These are phyloP conservation scores for Linnaemya tessellans DNA, from an alignment of 2,888 invertebrate species.

Conservation along the genomic window DNA sequence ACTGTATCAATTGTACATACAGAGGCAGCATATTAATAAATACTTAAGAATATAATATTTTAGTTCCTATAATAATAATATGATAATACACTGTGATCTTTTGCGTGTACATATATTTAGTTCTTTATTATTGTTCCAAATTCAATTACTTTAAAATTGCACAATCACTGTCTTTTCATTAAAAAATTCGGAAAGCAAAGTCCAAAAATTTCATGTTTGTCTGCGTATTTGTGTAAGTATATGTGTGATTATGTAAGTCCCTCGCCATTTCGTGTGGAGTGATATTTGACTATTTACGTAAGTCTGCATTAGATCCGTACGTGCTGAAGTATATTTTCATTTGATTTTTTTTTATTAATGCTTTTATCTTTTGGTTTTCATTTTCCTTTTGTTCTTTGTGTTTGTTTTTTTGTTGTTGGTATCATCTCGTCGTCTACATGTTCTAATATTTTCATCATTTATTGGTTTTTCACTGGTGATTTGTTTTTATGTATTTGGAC, in stretches of 20 bases:
- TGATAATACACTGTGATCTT: too few species aligned
- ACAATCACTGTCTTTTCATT: too few species aligned
- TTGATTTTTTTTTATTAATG: conserved; percentile 49
- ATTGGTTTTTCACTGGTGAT: conserved; percentile 56
- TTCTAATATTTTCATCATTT: conserved; percentile 47
- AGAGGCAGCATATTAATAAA: too few species aligned
- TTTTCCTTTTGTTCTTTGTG: conserved; percentile 15
- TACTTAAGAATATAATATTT: too few species aligned
- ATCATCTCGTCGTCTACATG: conserved; percentile 52
- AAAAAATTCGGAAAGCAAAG: too few species aligned
- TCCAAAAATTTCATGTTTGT: too few species aligned
- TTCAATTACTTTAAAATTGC: too few species aligned
- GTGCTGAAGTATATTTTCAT: conserved; percentile 69
- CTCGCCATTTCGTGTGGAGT: neutral
- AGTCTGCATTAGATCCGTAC: conserved; percentile 49
- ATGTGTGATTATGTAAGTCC: neutral
- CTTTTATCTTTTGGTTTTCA: conserved; percentile 25
- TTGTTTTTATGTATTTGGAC: conserved; percentile 52
- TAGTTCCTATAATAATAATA: too few species aligned
- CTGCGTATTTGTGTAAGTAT: too few species aligned
- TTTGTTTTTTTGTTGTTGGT: conserved; percentile 4
- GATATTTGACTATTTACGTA: neutral
- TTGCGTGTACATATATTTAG: too few species aligned
- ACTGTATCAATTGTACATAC: too few species aligned
- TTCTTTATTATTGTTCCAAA: too few species aligned